phyloP scores from a whole-genome alignment of 1,140 invertebrate species.

The Apis dorsata region DNA sequence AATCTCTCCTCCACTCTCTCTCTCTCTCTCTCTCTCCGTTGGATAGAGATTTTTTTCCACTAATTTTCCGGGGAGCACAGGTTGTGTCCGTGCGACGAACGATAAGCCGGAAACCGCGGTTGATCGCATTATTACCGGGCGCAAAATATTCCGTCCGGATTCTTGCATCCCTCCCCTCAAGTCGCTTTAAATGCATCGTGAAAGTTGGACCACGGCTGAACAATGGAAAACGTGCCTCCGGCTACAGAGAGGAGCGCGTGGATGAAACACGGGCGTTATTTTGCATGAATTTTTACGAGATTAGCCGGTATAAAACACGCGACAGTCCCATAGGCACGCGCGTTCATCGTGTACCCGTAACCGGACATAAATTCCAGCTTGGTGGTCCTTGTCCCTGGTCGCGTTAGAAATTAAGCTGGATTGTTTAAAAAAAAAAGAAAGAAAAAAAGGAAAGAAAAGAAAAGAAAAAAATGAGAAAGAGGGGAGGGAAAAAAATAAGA shows the following conservation, averaged over 20 bases:
- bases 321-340: conserved; percentile 71
- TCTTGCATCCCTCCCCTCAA: conserved; percentile 23
- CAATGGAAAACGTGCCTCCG: conserved; percentile 58
- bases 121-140: conserved; percentile 17
- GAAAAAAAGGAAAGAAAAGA: conserved; percentile 24
- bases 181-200: conserved; percentile 39
- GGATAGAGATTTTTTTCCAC: not conserved
- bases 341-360: conserved; percentile 49
- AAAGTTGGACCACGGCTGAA: conserved; percentile 28
- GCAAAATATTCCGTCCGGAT: not conserved
- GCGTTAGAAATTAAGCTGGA: conserved; percentile 74
- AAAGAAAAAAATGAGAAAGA: conserved; percentile 50
- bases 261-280: conserved; percentile 75
- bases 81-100: not conserved
- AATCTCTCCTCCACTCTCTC: not conserved
- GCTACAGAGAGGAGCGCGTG: conserved; percentile 15
- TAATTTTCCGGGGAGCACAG: not conserved
- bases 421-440: conserved; percentile 67
- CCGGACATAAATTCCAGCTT: conserved; percentile 67
- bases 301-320: conserved; percentile 75
- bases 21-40: not conserved
- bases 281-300: conserved; percentile 77
- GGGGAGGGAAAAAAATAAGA: not conserved
- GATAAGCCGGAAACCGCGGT: not conserved
- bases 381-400: conserved; percentile 34